phyloP scores from a whole-genome alignment of 2,113 vertebrate species.

The Aleadryas rufinucha region DNA sequence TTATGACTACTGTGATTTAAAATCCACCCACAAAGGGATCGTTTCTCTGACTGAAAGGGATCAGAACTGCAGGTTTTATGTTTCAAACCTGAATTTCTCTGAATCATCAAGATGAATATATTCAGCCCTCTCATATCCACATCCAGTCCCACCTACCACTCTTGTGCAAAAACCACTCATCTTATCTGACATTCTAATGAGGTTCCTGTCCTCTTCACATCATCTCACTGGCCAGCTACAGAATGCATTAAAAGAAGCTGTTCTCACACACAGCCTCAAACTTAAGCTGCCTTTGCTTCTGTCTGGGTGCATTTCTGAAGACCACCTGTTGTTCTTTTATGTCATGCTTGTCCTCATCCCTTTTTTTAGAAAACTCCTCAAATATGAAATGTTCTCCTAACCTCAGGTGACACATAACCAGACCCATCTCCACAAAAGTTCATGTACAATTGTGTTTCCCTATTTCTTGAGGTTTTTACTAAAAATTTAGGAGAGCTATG shows the following conservation, averaged over 20 bases:
- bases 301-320: neutral
- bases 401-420: neutral
- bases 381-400: neutral
- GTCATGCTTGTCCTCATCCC: neutral
- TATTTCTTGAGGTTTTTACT: neutral
- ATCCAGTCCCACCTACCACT: neutral
- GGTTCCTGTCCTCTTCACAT: neutral
- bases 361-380: neutral
- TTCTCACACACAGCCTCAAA: neutral
- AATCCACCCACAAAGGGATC: conserved; percentile 1
- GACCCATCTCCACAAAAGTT: neutral
- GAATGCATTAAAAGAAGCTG: neutral
- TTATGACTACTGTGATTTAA: neutral
- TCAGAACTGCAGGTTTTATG: neutral
- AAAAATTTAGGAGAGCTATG: neutral
- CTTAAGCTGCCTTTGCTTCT: neutral
- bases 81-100: neutral
- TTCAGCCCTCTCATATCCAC: neutral
- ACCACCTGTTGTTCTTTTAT: neutral
- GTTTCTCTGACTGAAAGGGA: conserved; percentile 2
- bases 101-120: neutral
- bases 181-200: conserved; percentile 17
- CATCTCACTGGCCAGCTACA: neutral
- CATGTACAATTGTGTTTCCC: neutral
- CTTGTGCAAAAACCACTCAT: neutral